These are phyloP conservation scores for Trididemnum miniatum DNA, from an alignment of 23 tunicate species.

Conservation along the genomic window DNA sequence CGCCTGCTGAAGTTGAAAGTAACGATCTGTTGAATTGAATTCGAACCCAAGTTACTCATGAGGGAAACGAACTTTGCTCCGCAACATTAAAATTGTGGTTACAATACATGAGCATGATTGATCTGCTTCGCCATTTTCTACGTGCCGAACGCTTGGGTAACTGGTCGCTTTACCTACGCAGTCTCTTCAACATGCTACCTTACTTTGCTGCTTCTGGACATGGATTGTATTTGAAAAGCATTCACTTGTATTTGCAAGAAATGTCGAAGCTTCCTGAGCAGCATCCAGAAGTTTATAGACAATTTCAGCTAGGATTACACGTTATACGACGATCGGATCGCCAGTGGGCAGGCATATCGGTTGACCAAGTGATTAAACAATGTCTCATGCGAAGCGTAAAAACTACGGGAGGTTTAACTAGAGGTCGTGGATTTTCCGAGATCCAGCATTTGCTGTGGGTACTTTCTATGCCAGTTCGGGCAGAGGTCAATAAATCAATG, in stretches of 20 bases:
- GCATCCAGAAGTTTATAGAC: not conserved
- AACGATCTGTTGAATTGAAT: not conserved
- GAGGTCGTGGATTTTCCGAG: not conserved
- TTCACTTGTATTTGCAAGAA: too few species aligned
- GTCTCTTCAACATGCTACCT: not conserved
- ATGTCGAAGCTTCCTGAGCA: not conserved
- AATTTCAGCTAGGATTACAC: not conserved
- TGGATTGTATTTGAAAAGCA: not conserved
- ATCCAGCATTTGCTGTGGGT: not conserved
- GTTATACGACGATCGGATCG: not conserved
- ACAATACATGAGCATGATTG: not conserved
- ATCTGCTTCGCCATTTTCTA: not conserved
- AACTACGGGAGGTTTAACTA: not conserved
- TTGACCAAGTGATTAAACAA: not conserved
- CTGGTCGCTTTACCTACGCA: not conserved
- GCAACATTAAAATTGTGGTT: not conserved
- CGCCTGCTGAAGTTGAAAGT: not conserved
- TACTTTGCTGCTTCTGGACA: conserved; percentile 14
- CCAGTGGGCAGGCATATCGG: not conserved
- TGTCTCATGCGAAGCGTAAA: conserved; percentile 7
- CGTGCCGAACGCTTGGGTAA: not conserved
- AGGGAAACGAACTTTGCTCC: not conserved
- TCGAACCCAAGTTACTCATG: not conserved
- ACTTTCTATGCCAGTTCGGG: not conserved
- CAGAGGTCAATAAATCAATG: conserved; percentile 4